Conservation (phyloP, 2,113 vertebrate species). For the Malaclemys terrapin region DNA sequence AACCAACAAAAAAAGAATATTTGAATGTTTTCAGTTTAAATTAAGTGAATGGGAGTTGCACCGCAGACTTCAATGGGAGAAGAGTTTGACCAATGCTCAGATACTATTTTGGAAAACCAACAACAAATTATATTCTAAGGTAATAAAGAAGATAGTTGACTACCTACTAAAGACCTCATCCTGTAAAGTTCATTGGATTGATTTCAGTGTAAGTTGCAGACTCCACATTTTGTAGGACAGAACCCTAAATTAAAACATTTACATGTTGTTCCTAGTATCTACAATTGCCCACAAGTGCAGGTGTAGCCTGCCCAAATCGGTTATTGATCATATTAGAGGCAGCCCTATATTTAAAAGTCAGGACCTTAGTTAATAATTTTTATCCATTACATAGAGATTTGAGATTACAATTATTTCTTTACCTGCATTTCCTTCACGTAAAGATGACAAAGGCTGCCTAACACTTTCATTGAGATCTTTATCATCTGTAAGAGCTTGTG, state of each 20-base stretch:
- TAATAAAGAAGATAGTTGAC: background rate
- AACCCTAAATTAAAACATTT: background rate
- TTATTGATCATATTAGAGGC: background rate
- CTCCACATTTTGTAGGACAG: background rate
- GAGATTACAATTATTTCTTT: background rate
- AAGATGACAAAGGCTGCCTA: conserved; percentile 59
- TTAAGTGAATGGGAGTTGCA: background rate
- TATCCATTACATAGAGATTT: background rate
- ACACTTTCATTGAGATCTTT: conserved; percentile 67
- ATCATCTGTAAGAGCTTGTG: conserved; percentile 59
- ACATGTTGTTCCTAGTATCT: background rate
- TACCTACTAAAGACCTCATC: background rate
- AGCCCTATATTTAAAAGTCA: background rate
- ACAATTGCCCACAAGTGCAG: background rate
- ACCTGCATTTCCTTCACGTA: conserved; percentile 79
- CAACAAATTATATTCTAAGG: background rate
- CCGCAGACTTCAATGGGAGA: background rate
- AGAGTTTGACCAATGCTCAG: background rate
- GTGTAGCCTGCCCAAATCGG: background rate
- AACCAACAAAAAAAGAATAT: background rate
- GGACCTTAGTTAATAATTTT: background rate
- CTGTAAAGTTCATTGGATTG: background rate
- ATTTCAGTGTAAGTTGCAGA: background rate
- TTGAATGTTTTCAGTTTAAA: background rate
- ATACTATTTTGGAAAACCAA: background rate